Percentiles rank a stretch among this genome's conserved stretches.
phyloP scores from a whole-genome alignment of 53 echinoderm and acorn worm genomes.

The Zoroaster sp. region DNA sequence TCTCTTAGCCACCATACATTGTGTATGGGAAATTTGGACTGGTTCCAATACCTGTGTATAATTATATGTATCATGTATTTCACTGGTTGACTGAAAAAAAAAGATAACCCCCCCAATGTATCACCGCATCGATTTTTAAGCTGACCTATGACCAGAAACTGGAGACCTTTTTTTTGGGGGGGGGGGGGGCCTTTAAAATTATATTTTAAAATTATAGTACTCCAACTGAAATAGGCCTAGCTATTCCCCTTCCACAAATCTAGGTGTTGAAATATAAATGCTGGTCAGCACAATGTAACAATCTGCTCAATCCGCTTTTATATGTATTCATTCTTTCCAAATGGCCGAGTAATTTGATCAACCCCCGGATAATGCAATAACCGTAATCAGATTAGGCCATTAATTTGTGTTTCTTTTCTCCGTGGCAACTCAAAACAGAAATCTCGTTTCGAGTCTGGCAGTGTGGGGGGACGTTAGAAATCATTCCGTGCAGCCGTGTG shows the following conservation, averaged over 20 bases:
- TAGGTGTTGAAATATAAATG: background rate
- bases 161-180: no score
- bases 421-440: conserved; percentile 49
- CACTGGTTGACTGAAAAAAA: no score
- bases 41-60: no score
- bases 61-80: no score
- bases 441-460: conserved; percentile 96
- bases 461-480: conserved; percentile 91
- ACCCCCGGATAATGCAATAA: conserved; percentile 3
- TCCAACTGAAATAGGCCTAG: no score
- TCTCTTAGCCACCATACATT: no score
- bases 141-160: no score
- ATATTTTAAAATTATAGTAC: no score
- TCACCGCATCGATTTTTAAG: no score
- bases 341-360: conserved; percentile 23
- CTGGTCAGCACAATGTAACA: background rate
- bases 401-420: conserved; percentile 2
- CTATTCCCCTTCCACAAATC: background rate
- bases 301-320: background rate
- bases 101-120: no score
- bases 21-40: no score
- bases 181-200: no score
- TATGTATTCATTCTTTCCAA: background rate
- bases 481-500: conserved; percentile 91
- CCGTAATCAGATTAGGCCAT: conserved; percentile 6